Percentiles rank a stretch among this genome's conserved stretches.
phyloP scores from a whole-genome alignment of 2,888 invertebrate genomes.

The Parnassius smintheus region DNA sequence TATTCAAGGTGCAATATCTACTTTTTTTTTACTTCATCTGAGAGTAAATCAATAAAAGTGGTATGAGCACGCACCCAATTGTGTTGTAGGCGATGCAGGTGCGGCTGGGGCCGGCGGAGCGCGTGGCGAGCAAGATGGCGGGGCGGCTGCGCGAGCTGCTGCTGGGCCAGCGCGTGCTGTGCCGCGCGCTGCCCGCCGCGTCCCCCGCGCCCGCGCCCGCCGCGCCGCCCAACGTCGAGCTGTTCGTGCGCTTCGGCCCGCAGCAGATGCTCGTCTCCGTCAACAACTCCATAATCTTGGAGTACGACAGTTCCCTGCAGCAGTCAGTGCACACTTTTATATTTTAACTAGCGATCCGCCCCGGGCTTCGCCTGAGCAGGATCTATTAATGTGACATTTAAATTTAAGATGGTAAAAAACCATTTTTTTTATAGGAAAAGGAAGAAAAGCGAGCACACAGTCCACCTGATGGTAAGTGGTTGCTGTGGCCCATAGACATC shows the following conservation, averaged over 20 bases:
- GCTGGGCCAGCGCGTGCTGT: constrained; percentile 72
- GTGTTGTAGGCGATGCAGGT: constrained; percentile 76
- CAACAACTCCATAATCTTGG: constrained; percentile 85
- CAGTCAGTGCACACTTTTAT: constrained; percentile 13
- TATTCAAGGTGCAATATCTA: no score
- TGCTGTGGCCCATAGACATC: no score
- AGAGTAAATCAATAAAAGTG: no score
- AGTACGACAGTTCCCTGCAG: constrained; percentile 70
- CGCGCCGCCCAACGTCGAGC: constrained; percentile 80
- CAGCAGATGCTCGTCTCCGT: constrained; percentile 85
- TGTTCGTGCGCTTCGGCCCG: constrained; percentile 85
- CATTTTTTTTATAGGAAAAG: no score
- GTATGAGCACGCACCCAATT: no score
- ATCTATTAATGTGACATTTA: no score
- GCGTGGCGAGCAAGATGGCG: constrained; percentile 71
- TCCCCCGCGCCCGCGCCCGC: constrained; percentile 37
- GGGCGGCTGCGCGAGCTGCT: constrained; percentile 82
- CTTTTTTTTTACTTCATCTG: no score
- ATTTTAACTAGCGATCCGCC: background rate
- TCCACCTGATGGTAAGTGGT: no score
- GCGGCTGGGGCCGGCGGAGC: constrained; percentile 80
- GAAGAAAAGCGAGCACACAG: no score
- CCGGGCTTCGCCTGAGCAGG: no score
- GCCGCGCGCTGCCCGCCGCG: constrained; percentile 57
- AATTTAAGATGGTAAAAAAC: no score